phyloP scores from a whole-genome alignment of 2,113 vertebrate genomes.

The Callithrix jacchus region DNA sequence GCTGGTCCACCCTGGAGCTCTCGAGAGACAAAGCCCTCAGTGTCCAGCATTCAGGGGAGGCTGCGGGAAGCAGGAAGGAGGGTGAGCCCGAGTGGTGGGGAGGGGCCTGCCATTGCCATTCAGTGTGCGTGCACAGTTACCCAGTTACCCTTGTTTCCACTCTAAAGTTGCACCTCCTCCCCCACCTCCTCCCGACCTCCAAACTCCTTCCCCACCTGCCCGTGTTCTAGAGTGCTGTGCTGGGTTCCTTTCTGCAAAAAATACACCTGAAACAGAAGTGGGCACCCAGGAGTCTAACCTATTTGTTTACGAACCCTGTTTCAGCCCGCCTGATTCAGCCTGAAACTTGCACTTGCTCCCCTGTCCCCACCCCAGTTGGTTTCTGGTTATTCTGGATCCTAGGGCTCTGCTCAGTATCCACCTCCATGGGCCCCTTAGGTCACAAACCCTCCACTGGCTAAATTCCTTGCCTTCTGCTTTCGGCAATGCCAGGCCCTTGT shows the following conservation, averaged over 20 bases:
- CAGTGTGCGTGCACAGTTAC: background rate
- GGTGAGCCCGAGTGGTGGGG: background rate
- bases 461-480: background rate
- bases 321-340: background rate
- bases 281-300: background rate
- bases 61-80: background rate
- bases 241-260: background rate
- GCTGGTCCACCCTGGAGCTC: too few relatives aligned
- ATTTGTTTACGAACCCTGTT: background rate
- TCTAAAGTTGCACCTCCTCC: too few relatives aligned
- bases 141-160: background rate
- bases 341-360: background rate
- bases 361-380: rapidly evolving
- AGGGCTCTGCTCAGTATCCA: background rate
- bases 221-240: background rate
- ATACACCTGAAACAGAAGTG: background rate
- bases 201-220: background rate
- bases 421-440: background rate
- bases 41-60: background rate
- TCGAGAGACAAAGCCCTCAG: background rate
- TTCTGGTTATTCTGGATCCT: background rate
- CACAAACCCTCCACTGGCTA: too few relatives aligned
- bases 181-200: background rate
- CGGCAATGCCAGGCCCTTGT: background rate
- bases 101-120: background rate